Base-by-base conservation (phyloP, 2,113 vertebrate genomes). In the Glareola pratincola region DNA sequence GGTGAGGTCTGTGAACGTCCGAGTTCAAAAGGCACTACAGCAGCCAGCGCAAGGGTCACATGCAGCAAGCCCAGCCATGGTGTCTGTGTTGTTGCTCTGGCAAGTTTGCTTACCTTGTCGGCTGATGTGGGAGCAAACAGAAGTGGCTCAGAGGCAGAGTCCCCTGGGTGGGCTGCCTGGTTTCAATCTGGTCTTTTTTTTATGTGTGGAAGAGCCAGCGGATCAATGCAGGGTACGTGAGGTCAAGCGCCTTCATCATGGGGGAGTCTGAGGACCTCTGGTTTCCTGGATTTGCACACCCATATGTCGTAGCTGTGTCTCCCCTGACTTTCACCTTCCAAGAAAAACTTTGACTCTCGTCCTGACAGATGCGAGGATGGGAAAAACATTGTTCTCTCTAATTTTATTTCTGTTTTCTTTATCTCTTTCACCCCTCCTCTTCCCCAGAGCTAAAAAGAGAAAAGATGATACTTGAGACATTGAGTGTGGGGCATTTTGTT, bases 1-100 rank as follows among this genome's bases (percentile, higher is more conserved):
- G 63, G 17, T 59, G 20, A 34, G 18, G 56, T 54, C 39, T 43
- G 34, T 15, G 51, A 78, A 24, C 4, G 8, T 23, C 9, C 27
- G 56, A 5, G 8, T 81, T 90, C 47, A 64, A 43, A 78, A 78
- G 19, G 9, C 30, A 15, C 74, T 74, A 26, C 14, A 71, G 67
- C 54, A 78, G 50, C 8, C 29, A 71, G 30, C 3, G 0, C 45
- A 27, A 4, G 30, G 47, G 34, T 56, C 17, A 2, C 0, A 0
- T 32, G 18, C 54, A 77, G 21, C 0, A 3, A 71, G 50, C 66
- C 41, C 5, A 5, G 59, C 53, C 24, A 1, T 2, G 21, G 48
- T 1, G 24, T 34, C 21, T 8, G 10, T 16, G 8, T 2, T 32
- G 32, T 23, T 84, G 21, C 76, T 66, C 48, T 92, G 56, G 32